Conservation (phyloP, 2,113 vertebrate species). For the Pelvicachromis taeniatus region DNA sequence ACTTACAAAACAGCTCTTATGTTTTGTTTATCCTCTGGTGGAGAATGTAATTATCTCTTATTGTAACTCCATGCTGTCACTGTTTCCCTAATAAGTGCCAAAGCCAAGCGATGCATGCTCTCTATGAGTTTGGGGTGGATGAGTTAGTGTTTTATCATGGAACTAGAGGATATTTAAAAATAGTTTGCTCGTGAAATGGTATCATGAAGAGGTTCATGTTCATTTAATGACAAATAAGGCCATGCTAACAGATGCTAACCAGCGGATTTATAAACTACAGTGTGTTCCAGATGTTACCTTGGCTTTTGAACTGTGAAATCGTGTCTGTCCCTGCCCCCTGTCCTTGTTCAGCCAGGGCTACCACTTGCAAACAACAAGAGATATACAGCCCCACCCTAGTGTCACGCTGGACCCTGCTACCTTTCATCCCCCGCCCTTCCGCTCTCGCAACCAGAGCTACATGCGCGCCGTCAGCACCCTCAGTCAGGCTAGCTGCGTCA, state of each 20-base stretch:
- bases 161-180: background rate
- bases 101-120: background rate
- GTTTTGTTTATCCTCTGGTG: background rate
- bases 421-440: conserved; percentile 95
- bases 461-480: conserved; percentile 99
- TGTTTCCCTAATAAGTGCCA: background rate
- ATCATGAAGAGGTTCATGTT: background rate
- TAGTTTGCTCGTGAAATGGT: background rate
- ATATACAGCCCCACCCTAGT: conserved; percentile 83
- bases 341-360: conserved; percentile 86
- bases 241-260: background rate
- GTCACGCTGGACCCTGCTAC: conserved; percentile 89
- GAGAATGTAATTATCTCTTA: background rate
- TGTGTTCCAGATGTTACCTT: background rate
- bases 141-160: background rate
- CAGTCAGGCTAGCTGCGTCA: conserved; percentile 99
- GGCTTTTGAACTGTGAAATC: conserved; percentile 32
- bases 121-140: background rate
- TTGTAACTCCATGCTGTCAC: background rate
- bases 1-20: conserved; percentile 20
- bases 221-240: background rate
- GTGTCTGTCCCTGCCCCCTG: conserved; percentile 17
- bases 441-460: conserved; percentile 99
- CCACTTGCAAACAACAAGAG: conserved; percentile 89
- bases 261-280: background rate